Evolutionary conservation across 2,888 invertebrate genomes (phyloP).

Genomic region (Saturnia japonica): DNA sequence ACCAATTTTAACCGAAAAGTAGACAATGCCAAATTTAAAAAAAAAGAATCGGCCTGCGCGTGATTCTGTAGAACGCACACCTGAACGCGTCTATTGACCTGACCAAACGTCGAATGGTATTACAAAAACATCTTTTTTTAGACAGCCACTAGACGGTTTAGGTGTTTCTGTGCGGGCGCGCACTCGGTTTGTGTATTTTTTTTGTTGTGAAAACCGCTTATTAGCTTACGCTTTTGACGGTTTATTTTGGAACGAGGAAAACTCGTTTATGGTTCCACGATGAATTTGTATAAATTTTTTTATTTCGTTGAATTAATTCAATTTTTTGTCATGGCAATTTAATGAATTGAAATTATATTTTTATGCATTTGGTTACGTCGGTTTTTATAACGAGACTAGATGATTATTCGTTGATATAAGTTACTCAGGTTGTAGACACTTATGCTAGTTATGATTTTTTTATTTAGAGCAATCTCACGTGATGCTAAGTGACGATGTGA

Average conservation of each 20-base stretch:
- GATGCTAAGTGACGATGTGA: no score
- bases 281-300: background rate
- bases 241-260: slow-evolving; percentile 22
- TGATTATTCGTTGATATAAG: no score
- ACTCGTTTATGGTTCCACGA: slow-evolving; percentile 8
- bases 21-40: slow-evolving; percentile 32
- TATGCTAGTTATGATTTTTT: no score
- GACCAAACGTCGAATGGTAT: slow-evolving; percentile 28
- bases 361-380: background rate
- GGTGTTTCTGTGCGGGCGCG: slow-evolving; percentile 26
- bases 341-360: background rate
- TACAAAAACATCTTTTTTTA: slow-evolving; percentile 35
- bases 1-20: background rate
- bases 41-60: slow-evolving; percentile 28
- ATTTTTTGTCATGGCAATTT: background rate
- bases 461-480: no score
- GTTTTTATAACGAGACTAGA: background rate
- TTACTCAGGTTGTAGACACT: no score
- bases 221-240: slow-evolving; percentile 8
- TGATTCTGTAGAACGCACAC: slow-evolving; percentile 30
- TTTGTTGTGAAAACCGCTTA: background rate
- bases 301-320: background rate
- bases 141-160: slow-evolving; percentile 31
- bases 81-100: slow-evolving; percentile 43
- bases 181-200: background rate